These are phyloP conservation scores for Otolemur crassicaudatus DNA, from an alignment of 2,797 vertebrate species.

Conservation along the genomic window DNA sequence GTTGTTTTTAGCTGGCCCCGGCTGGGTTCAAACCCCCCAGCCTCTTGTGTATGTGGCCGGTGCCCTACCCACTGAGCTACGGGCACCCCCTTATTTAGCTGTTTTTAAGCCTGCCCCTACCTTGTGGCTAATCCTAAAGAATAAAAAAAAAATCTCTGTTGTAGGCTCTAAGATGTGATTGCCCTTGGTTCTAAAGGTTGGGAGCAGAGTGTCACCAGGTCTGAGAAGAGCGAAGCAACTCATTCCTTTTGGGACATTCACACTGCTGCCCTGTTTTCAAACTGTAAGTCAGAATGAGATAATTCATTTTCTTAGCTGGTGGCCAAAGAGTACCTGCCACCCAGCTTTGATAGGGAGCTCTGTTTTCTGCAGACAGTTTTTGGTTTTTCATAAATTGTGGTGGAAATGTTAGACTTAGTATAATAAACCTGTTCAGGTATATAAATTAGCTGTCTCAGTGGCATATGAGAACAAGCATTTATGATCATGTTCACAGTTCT, in stretches of 20 bases:
- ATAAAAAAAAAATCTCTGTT: not conserved
- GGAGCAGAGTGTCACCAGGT: not conserved
- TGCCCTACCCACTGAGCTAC: too few species aligned
- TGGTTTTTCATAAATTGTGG: not conserved
- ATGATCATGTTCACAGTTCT: not conserved
- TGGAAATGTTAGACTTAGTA: not conserved
- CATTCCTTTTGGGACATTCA: not conserved
- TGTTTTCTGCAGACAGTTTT: not conserved
- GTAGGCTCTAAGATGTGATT: not conserved
- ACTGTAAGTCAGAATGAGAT: conserved; percentile 14
- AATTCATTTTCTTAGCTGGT: not conserved
- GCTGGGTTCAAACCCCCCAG: too few species aligned
- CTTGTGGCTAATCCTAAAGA: not conserved
- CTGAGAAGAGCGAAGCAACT: not conserved
- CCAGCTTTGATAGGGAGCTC: not conserved
- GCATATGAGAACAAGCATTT: not conserved
- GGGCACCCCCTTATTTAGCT: not conserved
- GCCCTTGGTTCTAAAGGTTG: not conserved
- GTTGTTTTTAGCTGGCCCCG: too few species aligned
- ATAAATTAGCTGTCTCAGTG: not conserved
- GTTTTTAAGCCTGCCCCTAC: not conserved
- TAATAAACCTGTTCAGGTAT: not conserved
- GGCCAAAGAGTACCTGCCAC: not conserved
- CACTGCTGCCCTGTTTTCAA: not conserved
- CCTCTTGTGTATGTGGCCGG: too few species aligned